Base-by-base conservation (phyloP, 2,113 vertebrate species). In the Stomatorhinus ivindoensis region DNA sequence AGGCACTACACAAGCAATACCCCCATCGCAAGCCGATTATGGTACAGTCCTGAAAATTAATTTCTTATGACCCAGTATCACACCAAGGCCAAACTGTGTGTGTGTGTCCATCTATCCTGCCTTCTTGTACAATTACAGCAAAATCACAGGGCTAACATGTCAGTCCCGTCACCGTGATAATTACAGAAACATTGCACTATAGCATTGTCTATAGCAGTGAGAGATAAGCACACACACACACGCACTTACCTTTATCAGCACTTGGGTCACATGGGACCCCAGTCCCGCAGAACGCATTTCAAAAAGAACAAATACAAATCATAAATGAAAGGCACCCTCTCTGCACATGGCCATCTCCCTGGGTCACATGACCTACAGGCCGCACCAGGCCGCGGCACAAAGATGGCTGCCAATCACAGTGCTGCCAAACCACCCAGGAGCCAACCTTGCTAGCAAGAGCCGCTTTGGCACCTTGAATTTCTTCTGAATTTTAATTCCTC, bases 231-330 rank as follows among this genome's bases (percentile, higher is more conserved):
- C 46, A 69, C 27, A 47, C 17, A 65, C 35, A 89, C 35, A 89
- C 27, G 88, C 90, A 91, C 95, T 95, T 95, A 96, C 96, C 95
- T 95, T 93, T 89, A 83, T 95, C 93, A 95, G 93, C 91, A 90
- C 91, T 93, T 90, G 92, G 94, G 94, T 92, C 94, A 93, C 92
- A 91, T 92, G 92, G 90, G 94, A 95, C 93, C 94, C 94, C 93
- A 93, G 90, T 91, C 94, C 95, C 95, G 89, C 93, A 91, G 90
- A 76, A 93, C 92, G 86, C 94, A 95, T 95, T 93, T 94, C 95
- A 93, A 94, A 93, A 92, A 93, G 93, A 95, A 95, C 90, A 89
- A 94, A 94, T 93, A 47, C 94, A 94, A 89, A 93, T 93, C 31
- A 42, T 44, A 87, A 87, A 87, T 44, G 17, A 44, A 44, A 87